Conservation (phyloP, 1,140 invertebrate species). For the Limonius californicus region DNA sequence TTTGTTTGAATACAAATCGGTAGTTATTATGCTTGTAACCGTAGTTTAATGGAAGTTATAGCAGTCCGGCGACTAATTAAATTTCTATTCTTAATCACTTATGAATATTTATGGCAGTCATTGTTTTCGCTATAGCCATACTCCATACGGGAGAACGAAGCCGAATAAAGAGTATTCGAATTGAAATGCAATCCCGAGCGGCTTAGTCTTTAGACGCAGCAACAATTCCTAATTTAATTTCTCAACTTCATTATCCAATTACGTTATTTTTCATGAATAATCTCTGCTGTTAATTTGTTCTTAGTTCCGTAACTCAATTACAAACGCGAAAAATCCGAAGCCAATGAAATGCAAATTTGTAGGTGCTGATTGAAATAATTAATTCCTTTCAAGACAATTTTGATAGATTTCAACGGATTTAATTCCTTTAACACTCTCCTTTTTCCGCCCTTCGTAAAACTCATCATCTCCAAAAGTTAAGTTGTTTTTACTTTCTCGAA, state of each 20-base stretch:
- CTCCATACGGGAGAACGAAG: too few species aligned
- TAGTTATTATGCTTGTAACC: background rate
- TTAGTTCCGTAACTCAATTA: slow-evolving; percentile 30
- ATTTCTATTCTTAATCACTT: background rate
- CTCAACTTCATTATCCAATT: slow-evolving; percentile 32
- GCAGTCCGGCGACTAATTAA: background rate
- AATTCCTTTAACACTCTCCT: too few species aligned
- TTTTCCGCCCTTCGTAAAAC: too few species aligned
- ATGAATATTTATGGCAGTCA: background rate
- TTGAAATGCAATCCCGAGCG: background rate
- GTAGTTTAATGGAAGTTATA: background rate
- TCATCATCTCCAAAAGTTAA: too few species aligned
- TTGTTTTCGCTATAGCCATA: background rate
- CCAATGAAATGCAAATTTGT: slow-evolving; percentile 26
- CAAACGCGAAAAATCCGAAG: slow-evolving; percentile 19
- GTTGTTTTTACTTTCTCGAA: too few species aligned
- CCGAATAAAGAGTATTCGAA: background rate
- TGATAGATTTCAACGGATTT: too few species aligned
- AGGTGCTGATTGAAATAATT: slow-evolving; percentile 12
- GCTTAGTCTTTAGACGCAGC: slow-evolving; percentile 2
- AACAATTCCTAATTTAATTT: slow-evolving; percentile 26
- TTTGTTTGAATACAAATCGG: background rate
- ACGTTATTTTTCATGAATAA: slow-evolving; percentile 32
- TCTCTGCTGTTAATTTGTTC: slow-evolving; percentile 29
- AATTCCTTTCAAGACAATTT: background rate